phyloP scores from a whole-genome alignment of 1,140 invertebrate species.

The Penaeus indicus region DNA sequence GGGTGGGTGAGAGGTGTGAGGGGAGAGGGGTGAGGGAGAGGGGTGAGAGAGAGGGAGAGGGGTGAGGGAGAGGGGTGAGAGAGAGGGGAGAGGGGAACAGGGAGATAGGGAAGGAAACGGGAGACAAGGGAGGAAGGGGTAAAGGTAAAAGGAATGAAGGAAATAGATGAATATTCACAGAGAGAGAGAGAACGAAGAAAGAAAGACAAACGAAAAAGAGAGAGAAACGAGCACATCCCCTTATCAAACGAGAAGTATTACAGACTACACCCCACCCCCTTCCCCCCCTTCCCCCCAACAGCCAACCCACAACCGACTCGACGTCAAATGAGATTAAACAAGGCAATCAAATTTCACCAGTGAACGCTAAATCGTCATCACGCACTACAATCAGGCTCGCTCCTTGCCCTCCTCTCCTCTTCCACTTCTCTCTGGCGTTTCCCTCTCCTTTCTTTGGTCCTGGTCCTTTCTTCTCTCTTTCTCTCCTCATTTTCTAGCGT shows the following conservation, averaged over 20 bases:
- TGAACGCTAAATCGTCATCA: no score
- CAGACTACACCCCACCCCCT: neutral
- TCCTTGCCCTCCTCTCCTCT: no score
- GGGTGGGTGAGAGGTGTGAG: no score
- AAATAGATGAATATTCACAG: neutral
- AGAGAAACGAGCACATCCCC: neutral
- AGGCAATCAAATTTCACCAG: no score
- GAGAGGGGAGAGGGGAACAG: neutral
- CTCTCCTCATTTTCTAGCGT: no score
- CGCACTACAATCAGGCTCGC: no score
- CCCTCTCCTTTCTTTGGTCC: no score
- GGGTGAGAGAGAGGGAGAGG: neutral
- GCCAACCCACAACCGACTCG: no score
- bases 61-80: neutral
- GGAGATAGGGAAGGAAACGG: neutral
- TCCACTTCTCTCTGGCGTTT: no score
- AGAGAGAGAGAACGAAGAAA: neutral
- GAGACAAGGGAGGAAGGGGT: neutral
- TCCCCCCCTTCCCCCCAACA: no score
- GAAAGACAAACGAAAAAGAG: neutral
- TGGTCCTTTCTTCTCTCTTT: no score
- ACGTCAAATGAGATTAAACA: no score
- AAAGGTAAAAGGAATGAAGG: neutral
- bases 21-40: neutral
- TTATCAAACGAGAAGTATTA: neutral